A percentile compares a stretch with the other conserved stretches of the same genome.
Evolutionary conservation across 2,113 vertebrate species (phyloP).

Genomic region (Labrus mixtus): DNA sequence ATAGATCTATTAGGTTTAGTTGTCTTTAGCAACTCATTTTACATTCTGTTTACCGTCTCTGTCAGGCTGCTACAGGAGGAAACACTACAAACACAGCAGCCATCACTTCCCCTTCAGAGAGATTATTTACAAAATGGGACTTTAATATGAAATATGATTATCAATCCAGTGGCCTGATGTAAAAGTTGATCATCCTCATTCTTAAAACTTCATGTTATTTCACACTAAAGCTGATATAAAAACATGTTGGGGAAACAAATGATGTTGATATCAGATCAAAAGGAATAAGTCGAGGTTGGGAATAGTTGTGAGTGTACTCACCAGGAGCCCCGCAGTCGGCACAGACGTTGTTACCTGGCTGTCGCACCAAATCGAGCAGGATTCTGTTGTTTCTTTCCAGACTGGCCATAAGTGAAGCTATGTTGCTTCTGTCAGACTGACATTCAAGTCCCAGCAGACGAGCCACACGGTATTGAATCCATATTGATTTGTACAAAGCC

Average conservation of each 20-base stretch:
- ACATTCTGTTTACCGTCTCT: neutral
- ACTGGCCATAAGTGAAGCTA: slow-evolving; percentile 75
- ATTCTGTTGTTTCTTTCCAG: slow-evolving; percentile 86
- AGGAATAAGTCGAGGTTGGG: neutral
- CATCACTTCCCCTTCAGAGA: slow-evolving; percentile 43
- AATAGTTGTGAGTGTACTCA: slow-evolving; percentile 64
- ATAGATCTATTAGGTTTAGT: neutral
- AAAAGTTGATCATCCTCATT: neutral
- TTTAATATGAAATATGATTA: neutral
- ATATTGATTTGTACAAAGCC: slow-evolving; percentile 37
- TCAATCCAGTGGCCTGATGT: neutral
- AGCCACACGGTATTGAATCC: slow-evolving; percentile 36
- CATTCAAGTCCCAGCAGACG: slow-evolving; percentile 32
- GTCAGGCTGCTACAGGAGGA: slow-evolving; percentile 12
- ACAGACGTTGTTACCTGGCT: slow-evolving; percentile 83
- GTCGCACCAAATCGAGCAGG: slow-evolving; percentile 84
- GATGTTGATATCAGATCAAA: too few species aligned
- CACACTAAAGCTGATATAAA: too few species aligned
- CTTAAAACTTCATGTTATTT: neutral
- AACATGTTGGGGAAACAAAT: neutral
- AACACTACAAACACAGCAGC: slow-evolving; percentile 44
- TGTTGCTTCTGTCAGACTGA: slow-evolving; percentile 22
- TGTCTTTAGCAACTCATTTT: neutral
- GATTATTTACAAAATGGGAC: slow-evolving; percentile 2
- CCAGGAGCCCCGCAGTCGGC: slow-evolving; percentile 89